These are phyloP conservation scores for Zaprionus capensis DNA, from an alignment of 1,140 invertebrate genomes.

Conservation along the genomic window DNA sequence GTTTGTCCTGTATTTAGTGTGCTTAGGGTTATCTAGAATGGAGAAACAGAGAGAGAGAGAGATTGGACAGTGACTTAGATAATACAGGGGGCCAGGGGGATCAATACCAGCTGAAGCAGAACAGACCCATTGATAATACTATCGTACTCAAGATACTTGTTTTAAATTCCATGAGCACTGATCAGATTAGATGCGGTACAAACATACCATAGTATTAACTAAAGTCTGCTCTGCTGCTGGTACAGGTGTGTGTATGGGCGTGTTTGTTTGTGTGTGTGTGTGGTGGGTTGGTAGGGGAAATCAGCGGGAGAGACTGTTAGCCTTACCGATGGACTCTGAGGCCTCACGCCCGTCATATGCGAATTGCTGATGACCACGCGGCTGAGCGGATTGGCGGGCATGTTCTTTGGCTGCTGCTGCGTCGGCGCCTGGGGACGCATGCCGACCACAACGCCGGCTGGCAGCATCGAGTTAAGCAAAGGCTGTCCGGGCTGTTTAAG, in stretches of 20 bases:
- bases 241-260: not conserved
- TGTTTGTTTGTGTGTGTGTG: not conserved
- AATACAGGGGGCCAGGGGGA: conserved; percentile 27
- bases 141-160: not conserved
- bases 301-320: not conserved
- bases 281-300: conserved; percentile 61
- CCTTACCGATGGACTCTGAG: conserved; percentile 91
- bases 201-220: not conserved
- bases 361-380: conserved; percentile 91
- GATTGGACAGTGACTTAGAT: conserved; percentile 24
- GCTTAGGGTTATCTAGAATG: conserved; percentile 92
- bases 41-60: conserved; percentile 34
- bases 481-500: conserved; percentile 73
- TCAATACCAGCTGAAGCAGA: conserved; percentile 16
- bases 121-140: not conserved
- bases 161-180: not conserved
- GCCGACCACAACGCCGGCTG: conserved; percentile 93
- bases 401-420: conserved; percentile 89
- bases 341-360: conserved; percentile 92
- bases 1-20: conserved; percentile 92
- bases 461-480: conserved; percentile 86
- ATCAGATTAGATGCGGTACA: not conserved
- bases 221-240: not conserved
- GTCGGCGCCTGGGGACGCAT: conserved; percentile 88
- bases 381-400: conserved; percentile 88